A percentile compares a stretch with the other conserved stretches of the same genome.
phyloP scores from a whole-genome alignment of 2,113 vertebrate species.

The Salminus brasiliensis region DNA sequence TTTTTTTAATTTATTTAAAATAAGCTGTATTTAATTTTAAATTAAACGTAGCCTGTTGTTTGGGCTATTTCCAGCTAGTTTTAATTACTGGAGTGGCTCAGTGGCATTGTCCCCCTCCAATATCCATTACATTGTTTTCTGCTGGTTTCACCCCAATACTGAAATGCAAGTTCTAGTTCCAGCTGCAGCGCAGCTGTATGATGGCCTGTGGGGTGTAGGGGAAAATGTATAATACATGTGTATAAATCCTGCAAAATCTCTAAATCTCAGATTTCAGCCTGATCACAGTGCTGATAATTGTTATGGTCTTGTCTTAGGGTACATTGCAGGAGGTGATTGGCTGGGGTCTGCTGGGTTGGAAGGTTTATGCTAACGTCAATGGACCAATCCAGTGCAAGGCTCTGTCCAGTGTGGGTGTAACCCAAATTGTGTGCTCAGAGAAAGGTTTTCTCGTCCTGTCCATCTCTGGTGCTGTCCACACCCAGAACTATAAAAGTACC shows the following conservation, averaged over 20 bases:
- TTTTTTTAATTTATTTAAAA: too few relatives aligned
- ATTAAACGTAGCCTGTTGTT: too few relatives aligned
- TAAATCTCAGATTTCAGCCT: background rate
- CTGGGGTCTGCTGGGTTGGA: conserved; percentile 97
- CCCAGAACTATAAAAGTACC: conserved; percentile 93
- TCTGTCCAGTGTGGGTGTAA: conserved; percentile 88
- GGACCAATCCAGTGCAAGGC: conserved; percentile 94
- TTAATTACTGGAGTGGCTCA: too few relatives aligned
- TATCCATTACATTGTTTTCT: too few relatives aligned
- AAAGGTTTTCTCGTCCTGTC: conserved; percentile 93
- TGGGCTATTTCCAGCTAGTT: too few relatives aligned
- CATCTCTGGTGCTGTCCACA: conserved; percentile 90
- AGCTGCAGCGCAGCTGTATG: too few relatives aligned
- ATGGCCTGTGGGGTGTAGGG: background rate
- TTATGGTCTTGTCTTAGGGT: conserved; percentile 73
- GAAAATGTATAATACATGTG: background rate
- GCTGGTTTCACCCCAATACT: too few relatives aligned
- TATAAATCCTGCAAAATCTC: background rate
- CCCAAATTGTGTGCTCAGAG: conserved; percentile 93
- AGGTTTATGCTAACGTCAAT: conserved; percentile 91
- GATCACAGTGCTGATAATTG: background rate
- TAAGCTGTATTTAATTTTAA: too few relatives aligned
- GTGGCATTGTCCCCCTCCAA: too few relatives aligned
- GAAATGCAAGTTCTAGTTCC: too few relatives aligned
- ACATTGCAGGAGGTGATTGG: conserved; percentile 94